These are phyloP conservation scores for Halictus ligatus DNA, from an alignment of 2,888 invertebrate species.

Conservation along the genomic window DNA sequence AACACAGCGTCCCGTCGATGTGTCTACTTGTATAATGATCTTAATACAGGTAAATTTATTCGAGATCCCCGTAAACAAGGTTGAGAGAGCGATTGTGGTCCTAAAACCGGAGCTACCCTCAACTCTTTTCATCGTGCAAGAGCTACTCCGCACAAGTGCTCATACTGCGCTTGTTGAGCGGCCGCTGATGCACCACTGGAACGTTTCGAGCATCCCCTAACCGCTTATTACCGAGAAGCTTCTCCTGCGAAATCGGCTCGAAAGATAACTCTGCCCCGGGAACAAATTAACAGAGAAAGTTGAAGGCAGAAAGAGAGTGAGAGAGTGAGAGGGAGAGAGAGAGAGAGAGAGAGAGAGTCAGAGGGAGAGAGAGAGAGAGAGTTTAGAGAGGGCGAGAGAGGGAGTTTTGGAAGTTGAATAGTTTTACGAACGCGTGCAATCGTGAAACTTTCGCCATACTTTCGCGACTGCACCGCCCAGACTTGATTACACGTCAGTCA, in stretches of 20 bases:
- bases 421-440: background rate
- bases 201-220: conserved; percentile 2
- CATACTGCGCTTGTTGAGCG: background rate
- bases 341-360: background rate
- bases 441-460: background rate
- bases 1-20: background rate
- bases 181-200: conserved; percentile 1
- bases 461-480: background rate
- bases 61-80: background rate
- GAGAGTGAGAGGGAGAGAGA: background rate
- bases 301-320: background rate
- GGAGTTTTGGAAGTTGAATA: background rate
- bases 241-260: background rate
- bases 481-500: too few relatives aligned
- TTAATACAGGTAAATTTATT: background rate
- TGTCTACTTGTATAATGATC: background rate
- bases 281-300: background rate
- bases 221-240: background rate
- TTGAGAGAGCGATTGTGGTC: background rate
- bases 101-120: background rate
- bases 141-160: background rate
- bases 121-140: background rate
- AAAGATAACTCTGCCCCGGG: background rate
- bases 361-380: background rate
- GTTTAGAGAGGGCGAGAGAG: too few relatives aligned